These are phyloP conservation scores for Phallusia fumigata DNA, from an alignment of 23 tunicate genomes.

Conservation along the genomic window DNA sequence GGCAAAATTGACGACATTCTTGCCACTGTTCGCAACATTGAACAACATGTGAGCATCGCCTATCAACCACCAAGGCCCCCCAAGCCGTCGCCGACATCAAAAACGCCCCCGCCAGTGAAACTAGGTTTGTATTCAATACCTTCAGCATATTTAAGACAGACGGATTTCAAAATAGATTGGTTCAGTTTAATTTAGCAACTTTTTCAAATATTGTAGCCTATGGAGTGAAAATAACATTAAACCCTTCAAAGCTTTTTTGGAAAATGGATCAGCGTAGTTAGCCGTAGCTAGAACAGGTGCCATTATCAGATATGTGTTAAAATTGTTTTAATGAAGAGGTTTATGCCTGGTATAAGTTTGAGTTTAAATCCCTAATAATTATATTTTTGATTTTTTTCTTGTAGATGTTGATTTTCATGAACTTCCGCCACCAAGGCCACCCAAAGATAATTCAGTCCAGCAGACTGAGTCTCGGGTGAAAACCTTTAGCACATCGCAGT, in stretches of 20 bases:
- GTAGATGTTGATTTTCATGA: neutral
- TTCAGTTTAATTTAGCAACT: too few relatives aligned
- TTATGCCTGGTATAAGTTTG: too few relatives aligned
- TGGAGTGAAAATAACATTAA: too few relatives aligned
- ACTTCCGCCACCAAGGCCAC: conserved; percentile 1
- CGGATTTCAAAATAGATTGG: too few relatives aligned
- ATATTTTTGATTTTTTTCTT: neutral
- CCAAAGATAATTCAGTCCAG: neutral
- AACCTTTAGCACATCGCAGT: conserved; percentile 26
- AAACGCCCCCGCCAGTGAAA: neutral
- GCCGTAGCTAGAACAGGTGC: too few relatives aligned
- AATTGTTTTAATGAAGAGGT: too few relatives aligned
- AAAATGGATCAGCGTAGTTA: too few relatives aligned
- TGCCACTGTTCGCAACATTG: neutral
- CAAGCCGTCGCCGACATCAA: neutral
- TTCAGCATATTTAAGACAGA: too few relatives aligned
- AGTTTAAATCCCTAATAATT: too few relatives aligned
- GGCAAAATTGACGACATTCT: neutral
- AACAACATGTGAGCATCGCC: neutral
- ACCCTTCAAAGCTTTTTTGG: too few relatives aligned
- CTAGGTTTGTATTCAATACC: neutral
- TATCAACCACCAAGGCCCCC: neutral
- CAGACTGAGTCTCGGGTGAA: neutral
- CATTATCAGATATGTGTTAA: too few relatives aligned
- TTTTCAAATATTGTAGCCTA: too few relatives aligned